Evolutionary conservation across 2,797 vertebrate genomes (phyloP).

Genomic region (Anguilla obscura): DNA sequence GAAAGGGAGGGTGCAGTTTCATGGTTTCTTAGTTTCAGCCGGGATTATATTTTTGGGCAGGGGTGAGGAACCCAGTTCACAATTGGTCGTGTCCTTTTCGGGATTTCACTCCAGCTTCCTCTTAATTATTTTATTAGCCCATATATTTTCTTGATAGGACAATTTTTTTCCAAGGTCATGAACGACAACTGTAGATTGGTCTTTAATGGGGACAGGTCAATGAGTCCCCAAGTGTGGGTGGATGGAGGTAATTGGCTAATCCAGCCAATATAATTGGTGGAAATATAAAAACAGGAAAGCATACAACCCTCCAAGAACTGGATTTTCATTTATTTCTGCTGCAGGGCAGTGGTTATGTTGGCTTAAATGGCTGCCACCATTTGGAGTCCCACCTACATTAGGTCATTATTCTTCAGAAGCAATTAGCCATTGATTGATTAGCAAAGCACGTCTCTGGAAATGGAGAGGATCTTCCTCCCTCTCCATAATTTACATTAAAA

Average conservation of each 20-base stretch:
- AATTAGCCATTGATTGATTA: background rate
- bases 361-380: background rate
- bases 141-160: no score
- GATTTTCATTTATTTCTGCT: background rate
- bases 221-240: background rate
- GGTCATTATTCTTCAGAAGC: background rate
- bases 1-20: background rate
- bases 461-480: background rate
- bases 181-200: background rate
- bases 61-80: no score
- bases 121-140: no score
- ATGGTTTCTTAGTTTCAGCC: background rate
- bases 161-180: background rate
- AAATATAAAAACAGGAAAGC: background rate
- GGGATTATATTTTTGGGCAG: background rate
- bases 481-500: background rate
- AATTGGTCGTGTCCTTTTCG: no score
- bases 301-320: background rate
- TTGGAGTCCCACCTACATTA: background rate
- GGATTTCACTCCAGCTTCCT: no score
- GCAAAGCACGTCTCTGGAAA: background rate
- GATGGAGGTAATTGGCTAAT: background rate
- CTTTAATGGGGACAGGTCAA: background rate
- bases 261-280: background rate
- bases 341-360: background rate